Base-by-base conservation (phyloP, 30 jellyfish, hydroid and myxozoan species). In the Turritopsis dohrnii region DNA sequence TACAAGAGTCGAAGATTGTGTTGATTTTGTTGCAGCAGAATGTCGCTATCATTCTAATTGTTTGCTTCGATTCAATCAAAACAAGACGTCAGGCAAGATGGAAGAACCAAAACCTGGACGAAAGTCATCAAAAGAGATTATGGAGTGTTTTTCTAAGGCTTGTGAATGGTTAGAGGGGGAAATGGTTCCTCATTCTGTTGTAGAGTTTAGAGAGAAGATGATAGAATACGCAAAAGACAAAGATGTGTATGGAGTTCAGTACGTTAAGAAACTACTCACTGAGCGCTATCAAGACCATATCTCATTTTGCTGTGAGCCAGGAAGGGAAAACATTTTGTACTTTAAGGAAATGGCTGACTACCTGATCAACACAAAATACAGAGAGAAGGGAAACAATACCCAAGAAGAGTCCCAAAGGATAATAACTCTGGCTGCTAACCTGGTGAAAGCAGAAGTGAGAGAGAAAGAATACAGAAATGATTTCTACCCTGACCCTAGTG, bases 311-410 rank as follows among this genome's bases (percentile, higher is more conserved):
- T 5, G 16, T 1, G 77, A 69, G 16, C 28, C 5, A 5, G 77
- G 30, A 1, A 69, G 16, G 13, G 60, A 41, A 41, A 41, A 5
- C 13, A 5, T 41, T 13, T 41, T 85, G 24, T 85, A 83, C 74
- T 85, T 86, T 74, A 69, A 66, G 81, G 81, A 86, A 16, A 86
- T 86, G 89, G 85, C 89, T n/a, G 26, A 72, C 60, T 82, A 13
- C 29, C 21, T 82, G 29, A 28, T 86, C 66, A 80, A 27, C n/a
- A 54, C 52, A 52, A 66, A 16, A 31, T 69, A 1, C 77, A 41
- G 13, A 41, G 60, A 41, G 13, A 41, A 41, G 60, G 13, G 9
- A 41, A 4, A 69, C 8, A 16, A 16, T 16, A 80, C 18, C 28
- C 28, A 82, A 71, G 88, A 82, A 25, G 85, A 80, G 54, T 72